Evolutionary conservation across 2,888 invertebrate genomes (phyloP), one percentile per base, ranked within the genome.

Genomic region (Callimorpha dominula): DNA sequence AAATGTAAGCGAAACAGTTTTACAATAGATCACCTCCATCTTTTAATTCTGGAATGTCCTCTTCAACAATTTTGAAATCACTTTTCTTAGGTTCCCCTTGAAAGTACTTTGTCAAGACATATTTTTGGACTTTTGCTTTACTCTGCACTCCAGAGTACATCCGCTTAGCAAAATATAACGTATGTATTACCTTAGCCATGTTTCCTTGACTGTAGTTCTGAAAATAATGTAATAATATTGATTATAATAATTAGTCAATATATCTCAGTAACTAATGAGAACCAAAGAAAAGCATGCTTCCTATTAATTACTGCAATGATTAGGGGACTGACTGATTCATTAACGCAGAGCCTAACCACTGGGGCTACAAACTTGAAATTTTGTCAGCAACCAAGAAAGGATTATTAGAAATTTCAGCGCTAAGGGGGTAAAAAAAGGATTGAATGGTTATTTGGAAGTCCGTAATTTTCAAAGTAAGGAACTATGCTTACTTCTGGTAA

Each of bases 51-150:
- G 96, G 96, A 65, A 98, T 87, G 72, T 96, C 96, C 89, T 98
- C 97, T 89, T 97, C 97, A 4, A 97, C 96, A 31, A 98, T 89
- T 88, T 96, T 91, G 74, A 98, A 96, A 90, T 98, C 97, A 4
- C 95, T 92, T 74, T 93, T 90, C 86, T 97, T 97, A 4, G 97
- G 97, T 85, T 96, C 96, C 0, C 97, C 97, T 80, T 96, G 93
- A 87, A 97, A 97, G 83, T 96, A 94, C 84, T 97, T 97, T 0
- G 93, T 96, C 17, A 97, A 90, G 31, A 97, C 95, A 92, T 96
- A 97, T 89, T 97, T 97, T 86, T 96, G 96, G 4, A 96, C 96
- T 77, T 92, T 95, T 50, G 96, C 90, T 93, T 89, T 92, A 63
- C 79, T 81, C 50, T 82, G 72, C 20, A 77, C 77, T 69, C 83